Base-by-base conservation (phyloP, 2,113 vertebrate species). In the Hystrix cristata region DNA sequence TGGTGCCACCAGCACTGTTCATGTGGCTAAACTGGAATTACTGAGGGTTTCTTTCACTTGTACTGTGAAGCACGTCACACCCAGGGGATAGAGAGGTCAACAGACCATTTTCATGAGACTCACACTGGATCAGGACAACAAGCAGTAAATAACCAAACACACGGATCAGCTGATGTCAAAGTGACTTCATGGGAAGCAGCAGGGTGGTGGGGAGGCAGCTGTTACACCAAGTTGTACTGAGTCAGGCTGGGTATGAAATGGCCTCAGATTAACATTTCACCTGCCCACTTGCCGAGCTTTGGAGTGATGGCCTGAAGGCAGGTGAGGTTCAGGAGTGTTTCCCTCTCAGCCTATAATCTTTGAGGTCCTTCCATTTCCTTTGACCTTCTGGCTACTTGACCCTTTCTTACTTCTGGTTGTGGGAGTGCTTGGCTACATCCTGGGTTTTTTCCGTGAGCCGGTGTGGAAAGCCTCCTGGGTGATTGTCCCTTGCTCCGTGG, bases 271-370 rank as follows among this genome's bases (percentile, higher is more conserved):
- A 4, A 1, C 1, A 4, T 71, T 34, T 5, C 46, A 14, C 60
- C 48, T 38, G n/a, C 84, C 76, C 34, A 5, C 29, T 6, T 59
- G 31, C 38, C 9, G 29, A 13, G n/a, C 0, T 38, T 11, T 25
- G 29, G 53, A 59, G 48, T 43, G 62, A 51, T 29, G 34, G 91
- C 48, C 48, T 5, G 43, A 84, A 91, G 27, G 7, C 15, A n/a
- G 18, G n/a, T 1, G 0, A 18, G 12, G 11, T 12, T n/a, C 38
- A 62, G 43, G 48, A 7, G 0, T 0, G 0, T 62, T 43, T 48
- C 60, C 12, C 25, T 60, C 23, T 67, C 29, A 11, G 2, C 3
- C 29, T 43, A 43, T 71, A 46, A 19, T 65, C 53, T 34, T 67
- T 18, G 59, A 71, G 80, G 15, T 16, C 19, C 46, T 88, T 85